phyloP scores from a whole-genome alignment of 2,797 vertebrate genomes.

The Urosaurus nigricauda region DNA sequence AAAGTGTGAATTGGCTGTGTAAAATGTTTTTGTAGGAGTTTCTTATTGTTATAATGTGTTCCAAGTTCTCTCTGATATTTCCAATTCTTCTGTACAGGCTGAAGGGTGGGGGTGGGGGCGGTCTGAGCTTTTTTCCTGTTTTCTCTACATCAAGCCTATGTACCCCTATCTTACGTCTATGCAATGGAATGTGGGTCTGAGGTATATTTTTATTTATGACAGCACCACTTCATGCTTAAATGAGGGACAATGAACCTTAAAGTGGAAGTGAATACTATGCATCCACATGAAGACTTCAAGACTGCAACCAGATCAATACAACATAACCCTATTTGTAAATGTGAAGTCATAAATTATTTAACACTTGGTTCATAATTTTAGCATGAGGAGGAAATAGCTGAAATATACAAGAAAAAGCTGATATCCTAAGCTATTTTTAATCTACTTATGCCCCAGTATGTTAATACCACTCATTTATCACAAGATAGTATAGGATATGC shows the following conservation, averaged over 20 bases:
- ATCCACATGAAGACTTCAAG: neutral
- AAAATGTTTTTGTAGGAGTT: neutral
- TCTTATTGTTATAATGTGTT: neutral
- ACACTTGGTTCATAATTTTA: conserved; percentile 29
- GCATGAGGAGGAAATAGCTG: conserved; percentile 18
- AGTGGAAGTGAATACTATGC: conserved; percentile 2
- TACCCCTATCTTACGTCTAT: neutral
- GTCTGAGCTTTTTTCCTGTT: neutral
- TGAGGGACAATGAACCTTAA: neutral
- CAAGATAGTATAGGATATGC: conserved; percentile 46
- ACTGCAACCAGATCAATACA: conserved; percentile 21
- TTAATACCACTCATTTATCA: conserved; percentile 67
- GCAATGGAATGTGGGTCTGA: neutral
- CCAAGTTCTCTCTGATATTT: neutral
- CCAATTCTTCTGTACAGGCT: neutral
- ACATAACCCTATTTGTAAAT: conserved; percentile 25
- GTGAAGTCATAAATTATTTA: conserved; percentile 53
- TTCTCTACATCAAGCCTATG: neutral
- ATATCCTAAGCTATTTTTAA: conserved; percentile 55
- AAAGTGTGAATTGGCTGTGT: neutral
- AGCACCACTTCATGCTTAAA: neutral
- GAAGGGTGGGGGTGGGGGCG: no score
- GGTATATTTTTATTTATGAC: neutral
- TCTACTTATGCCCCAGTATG: conserved; percentile 42
- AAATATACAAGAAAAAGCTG: conserved; percentile 57